Percentiles rank a stretch among this genome's conserved stretches.
Evolutionary conservation across 37 sponge, comb jelly and placozoan genomes (phyloP).

Genomic region (Ephydatia muelleri): DNA sequence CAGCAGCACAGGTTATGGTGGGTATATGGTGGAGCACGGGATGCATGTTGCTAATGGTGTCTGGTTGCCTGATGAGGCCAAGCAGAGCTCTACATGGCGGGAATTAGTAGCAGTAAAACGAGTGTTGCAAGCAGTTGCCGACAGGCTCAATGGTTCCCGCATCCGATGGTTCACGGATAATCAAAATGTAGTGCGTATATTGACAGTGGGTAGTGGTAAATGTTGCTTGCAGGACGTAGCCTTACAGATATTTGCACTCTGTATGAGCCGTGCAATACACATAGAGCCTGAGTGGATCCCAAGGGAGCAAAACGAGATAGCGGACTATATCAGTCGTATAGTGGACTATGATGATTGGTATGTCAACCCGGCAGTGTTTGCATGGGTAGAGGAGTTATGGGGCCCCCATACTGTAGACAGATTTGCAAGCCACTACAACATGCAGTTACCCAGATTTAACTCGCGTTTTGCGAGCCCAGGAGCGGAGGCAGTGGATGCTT

Average conservation of each 20-base stretch:
- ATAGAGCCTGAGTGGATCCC: slow-evolving; percentile 44
- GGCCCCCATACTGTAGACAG: too few species aligned
- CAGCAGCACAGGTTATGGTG: too few species aligned
- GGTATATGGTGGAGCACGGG: too few species aligned
- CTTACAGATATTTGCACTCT: slow-evolving; percentile 3
- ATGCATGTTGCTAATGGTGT: too few species aligned
- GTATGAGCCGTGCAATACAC: background rate
- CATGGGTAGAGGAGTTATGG: slow-evolving; percentile 9
- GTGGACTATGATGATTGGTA: too few species aligned
- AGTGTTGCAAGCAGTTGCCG: slow-evolving; percentile 13
- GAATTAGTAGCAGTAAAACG: slow-evolving; percentile 17
- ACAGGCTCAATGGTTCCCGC: background rate
- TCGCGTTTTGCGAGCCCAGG: slow-evolving; percentile 17
- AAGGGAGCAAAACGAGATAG: slow-evolving; percentile 11
- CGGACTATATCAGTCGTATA: slow-evolving; percentile 26
- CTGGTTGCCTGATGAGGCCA: slow-evolving; percentile 5
- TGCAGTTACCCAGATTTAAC: slow-evolving; percentile 22
- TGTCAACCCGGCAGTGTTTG: background rate
- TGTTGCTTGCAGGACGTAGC: slow-evolving; percentile 19
- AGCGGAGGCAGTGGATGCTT: slow-evolving; percentile 49
- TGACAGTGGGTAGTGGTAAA: slow-evolving; percentile 11
- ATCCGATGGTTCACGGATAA: slow-evolving; percentile 34
- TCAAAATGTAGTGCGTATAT: slow-evolving; percentile 37
- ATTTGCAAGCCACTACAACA: too few species aligned
- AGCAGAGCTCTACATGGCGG: slow-evolving; percentile 30